Base-by-base conservation (phyloP, 2,797 vertebrate genomes). In the Aratinga solstitialis region DNA sequence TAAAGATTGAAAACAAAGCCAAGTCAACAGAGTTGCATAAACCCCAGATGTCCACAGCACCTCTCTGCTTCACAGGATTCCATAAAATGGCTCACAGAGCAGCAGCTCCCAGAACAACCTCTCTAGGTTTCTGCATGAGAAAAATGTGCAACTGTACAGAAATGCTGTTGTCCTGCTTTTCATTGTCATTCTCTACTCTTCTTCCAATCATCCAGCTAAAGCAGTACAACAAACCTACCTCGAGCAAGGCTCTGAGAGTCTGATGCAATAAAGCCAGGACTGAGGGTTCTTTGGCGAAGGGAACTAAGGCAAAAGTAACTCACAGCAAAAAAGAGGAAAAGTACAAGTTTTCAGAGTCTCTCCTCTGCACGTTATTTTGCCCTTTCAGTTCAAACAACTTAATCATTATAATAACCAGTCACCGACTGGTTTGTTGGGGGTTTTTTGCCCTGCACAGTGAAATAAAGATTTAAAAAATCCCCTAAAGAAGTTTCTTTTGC, bases 1-100 rank as follows among this genome's bases (percentile, higher is more conserved):
- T 1, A 68, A 40, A 84, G 91, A 85, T 67, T 36, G 66, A 74
- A 93, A 81, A 89, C 62, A 88, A 69, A 75, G 73, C 89, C 48
- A 42, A 42, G 34, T 95, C 72, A 96, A 0, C 3, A 47, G 72
- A 51, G 65, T 32, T 26, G 67, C 61, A 58, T 71, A 54, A 53
- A 50, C 3, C 82, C 84, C 81, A 76, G 75, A 15, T 13, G 11
- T 43, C 61, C 76, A 67, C 67, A 91, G 86, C 74, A 43, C 19
- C 50, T 56, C 40, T 40, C 66, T 82, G 58, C 53, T 77, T 88
- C 92, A 65, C 2, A 16, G 67, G 50, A 48, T 10, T 45, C 79
- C 63, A 59, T 2, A 3, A 73, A 92, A 80, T n/a, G 36, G 77
- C 66, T 65, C 89, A 45, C 36, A 23, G 59, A 74, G 47, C 87